Conservation (phyloP, 1,140 invertebrate genomes). For the Dinoponera quadriceps region DNA sequence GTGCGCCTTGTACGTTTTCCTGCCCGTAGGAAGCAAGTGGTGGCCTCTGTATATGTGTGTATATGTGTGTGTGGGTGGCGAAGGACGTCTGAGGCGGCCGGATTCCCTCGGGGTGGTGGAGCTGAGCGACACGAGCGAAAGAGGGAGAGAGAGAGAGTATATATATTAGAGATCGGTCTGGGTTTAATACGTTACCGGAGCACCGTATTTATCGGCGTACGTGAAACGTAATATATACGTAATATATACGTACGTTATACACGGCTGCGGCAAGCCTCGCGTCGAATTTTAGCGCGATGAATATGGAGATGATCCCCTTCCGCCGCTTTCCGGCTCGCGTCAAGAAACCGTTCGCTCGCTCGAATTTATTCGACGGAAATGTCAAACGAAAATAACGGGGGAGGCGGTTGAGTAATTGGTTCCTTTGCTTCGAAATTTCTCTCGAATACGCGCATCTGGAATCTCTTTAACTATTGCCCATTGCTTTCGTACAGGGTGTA, state of each 20-base stretch:
- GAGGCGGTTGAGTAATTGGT: too few species aligned
- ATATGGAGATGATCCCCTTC: not conserved
- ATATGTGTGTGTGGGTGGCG: slow-evolving; percentile 33
- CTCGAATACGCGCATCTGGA: too few species aligned
- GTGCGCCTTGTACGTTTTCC: not conserved
- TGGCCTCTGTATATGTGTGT: not conserved
- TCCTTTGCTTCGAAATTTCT: too few species aligned
- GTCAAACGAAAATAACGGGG: too few species aligned
- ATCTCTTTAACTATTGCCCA: too few species aligned
- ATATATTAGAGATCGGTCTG: slow-evolving; percentile 40
- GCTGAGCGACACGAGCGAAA: slow-evolving; percentile 17
- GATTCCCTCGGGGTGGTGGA: slow-evolving; percentile 42
- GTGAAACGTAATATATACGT: slow-evolving; percentile 27
- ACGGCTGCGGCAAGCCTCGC: not conserved
- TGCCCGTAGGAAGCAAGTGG: slow-evolving; percentile 36
- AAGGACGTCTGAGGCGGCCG: slow-evolving; percentile 39
- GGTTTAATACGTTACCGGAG: slow-evolving; percentile 36
- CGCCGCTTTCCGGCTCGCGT: too few species aligned
- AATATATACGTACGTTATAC: not conserved
- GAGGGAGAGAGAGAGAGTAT: too few species aligned
- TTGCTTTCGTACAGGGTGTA: too few species aligned
- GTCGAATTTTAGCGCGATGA: not conserved
- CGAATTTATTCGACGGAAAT: too few species aligned
- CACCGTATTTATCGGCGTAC: slow-evolving; percentile 32
- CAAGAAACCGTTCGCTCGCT: not conserved